Percentiles rank a stretch among this genome's conserved stretches.
Evolutionary conservation across 2,113 vertebrate genomes (phyloP).

Genomic region (Harpagus bidentatus): DNA sequence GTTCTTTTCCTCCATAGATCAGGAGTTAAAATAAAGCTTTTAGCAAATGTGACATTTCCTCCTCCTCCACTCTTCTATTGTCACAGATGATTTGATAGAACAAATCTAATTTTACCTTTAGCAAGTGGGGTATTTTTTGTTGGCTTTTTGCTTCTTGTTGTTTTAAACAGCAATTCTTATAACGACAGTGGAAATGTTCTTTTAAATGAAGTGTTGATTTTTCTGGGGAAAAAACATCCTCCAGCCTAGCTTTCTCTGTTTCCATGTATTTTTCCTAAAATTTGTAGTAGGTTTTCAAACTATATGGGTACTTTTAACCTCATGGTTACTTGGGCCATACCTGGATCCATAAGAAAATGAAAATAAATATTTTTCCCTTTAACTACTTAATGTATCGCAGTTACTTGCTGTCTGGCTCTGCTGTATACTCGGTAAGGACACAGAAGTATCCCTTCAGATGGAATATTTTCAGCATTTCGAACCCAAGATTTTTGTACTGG

Average conservation of each 20-base stretch:
- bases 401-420: background rate
- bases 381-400: background rate
- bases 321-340: background rate
- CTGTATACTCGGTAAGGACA: background rate
- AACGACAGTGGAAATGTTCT: background rate
- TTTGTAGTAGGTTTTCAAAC: background rate
- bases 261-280: background rate
- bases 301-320: background rate
- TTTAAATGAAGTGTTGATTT: background rate
- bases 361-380: background rate
- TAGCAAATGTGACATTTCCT: background rate
- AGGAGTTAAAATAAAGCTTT: background rate
- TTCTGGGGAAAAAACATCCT: background rate
- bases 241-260: background rate
- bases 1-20: background rate
- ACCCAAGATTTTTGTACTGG: background rate
- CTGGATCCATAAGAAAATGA: background rate
- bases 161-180: background rate
- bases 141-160: background rate
- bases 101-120: slow-evolving; percentile 9
- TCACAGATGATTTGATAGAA: background rate
- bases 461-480: background rate
- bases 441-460: background rate
- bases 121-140: background rate
- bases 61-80: background rate